These are phyloP conservation scores for Bombus consobrinus DNA, from an alignment of 1,140 invertebrate species.

Conservation along the genomic window DNA sequence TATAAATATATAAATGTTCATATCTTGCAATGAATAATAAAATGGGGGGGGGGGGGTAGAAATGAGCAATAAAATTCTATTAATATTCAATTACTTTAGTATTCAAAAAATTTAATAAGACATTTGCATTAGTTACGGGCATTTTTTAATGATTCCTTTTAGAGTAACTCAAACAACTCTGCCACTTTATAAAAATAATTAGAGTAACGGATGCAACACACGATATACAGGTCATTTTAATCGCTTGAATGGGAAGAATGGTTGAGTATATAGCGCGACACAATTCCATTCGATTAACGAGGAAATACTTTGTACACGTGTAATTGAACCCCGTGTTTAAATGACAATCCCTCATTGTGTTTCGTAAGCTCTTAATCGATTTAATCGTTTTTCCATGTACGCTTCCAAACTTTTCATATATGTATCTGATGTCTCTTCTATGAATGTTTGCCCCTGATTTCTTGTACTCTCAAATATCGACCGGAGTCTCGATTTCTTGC, in stretches of 20 bases:
- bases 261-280: conserved; percentile 4
- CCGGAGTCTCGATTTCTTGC: neutral
- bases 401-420: neutral
- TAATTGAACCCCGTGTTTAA: neutral
- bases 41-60: neutral
- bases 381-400: neutral
- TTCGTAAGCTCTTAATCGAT: neutral
- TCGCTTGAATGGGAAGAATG: conserved; percentile 11
- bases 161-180: neutral
- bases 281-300: neutral
- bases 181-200: neutral
- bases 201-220: neutral
- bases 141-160: neutral
- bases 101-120: neutral
- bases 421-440: neutral
- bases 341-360: neutral
- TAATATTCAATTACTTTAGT: neutral
- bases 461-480: no score
- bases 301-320: neutral
- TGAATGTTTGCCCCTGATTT: neutral
- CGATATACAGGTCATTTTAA: conserved; percentile 1
- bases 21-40: neutral
- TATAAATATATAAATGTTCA: neutral
- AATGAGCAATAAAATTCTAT: neutral
- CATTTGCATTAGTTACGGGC: neutral